phyloP scores from a whole-genome alignment of 2,888 invertebrate genomes.

The Phragmatobia fuliginosa region DNA sequence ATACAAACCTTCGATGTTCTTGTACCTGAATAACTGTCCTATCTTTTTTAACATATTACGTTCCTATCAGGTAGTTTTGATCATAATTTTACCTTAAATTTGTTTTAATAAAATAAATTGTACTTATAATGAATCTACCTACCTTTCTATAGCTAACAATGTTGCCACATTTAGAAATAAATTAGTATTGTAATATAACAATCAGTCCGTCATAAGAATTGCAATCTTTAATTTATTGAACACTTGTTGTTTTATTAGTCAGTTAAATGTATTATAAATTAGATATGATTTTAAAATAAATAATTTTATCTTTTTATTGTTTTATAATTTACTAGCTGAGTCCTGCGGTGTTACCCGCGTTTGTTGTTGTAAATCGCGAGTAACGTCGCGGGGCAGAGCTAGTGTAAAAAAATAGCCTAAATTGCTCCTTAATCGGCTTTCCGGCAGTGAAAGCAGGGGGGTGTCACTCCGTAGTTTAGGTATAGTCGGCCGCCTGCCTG shows the following conservation, averaged over 20 bases:
- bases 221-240: conserved; percentile 69
- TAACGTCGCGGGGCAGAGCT: too few relatives aligned
- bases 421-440: too few relatives aligned
- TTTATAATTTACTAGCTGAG: conserved; percentile 24
- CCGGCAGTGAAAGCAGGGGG: too few relatives aligned
- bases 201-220: conserved; percentile 56
- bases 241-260: conserved; percentile 65
- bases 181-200: conserved; percentile 39
- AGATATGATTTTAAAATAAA: conserved; percentile 77
- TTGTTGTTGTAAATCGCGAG: too few relatives aligned
- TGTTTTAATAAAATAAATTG: conserved; percentile 26
- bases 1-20: conserved; percentile 33
- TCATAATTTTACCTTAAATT: conserved; percentile 14
- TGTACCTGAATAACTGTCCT: conserved; percentile 47
- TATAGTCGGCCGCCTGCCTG: too few relatives aligned
- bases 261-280: conserved; percentile 74
- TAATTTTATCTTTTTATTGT: conserved; percentile 63
- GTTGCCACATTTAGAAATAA: conserved; percentile 44
- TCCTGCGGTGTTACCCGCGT: too few relatives aligned
- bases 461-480: too few relatives aligned
- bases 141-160: conserved; percentile 32
- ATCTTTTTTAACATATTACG: conserved; percentile 21
- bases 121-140: conserved; percentile 31
- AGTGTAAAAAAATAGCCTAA: too few relatives aligned
- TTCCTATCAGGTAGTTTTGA: conserved; percentile 25